Evolutionary conservation across 2,113 vertebrate species (phyloP), one percentile per base, ranked within the genome.

Genomic region (Scomber colias): DNA sequence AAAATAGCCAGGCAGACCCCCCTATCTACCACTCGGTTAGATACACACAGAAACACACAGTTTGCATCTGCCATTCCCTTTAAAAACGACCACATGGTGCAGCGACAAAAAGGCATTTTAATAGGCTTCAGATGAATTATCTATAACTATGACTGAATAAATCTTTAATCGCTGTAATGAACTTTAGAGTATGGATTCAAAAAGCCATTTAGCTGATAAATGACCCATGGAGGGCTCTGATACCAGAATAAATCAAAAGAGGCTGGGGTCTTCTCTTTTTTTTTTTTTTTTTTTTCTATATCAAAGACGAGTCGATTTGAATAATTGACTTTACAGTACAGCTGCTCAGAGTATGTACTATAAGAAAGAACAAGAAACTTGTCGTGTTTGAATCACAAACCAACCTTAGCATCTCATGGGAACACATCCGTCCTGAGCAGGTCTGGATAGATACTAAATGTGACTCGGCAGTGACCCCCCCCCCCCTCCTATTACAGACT

Each of bases 111-210:
- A 89, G 69, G 76, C 78, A 81, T 92, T 91, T 89, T 88, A 90
- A 90, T 90, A 85, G 87, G 83, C 77, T 87, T 88, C 84, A 90
- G 89, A 94, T 91, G 89, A 93, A 93, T 94, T 89, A 92, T 92
- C 92, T 91, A 87, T 90, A 90, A 90, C 84, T 85, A 77, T 59
- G 88, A 89, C 86, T 89, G 91, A 89, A 90, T 92, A 92, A 94
- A 94, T 91, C 86, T 89, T 92, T 89, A 94, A 92, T 92, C 84
- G 87, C 87, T 84, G 85, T 92, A 94, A 94, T 94, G 87, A 92
- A 86, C 92, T 94, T 93, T 92, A 92, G 93, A 93, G 79, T 92
- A 90, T 90, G 87, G 91, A 92, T 90, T 92, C 83, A 92, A 92
- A 93, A 91, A 91, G 90, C 87, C 76, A 85, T 94, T 94, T 89